A percentile compares a stretch with the other conserved stretches of the same genome.
Evolutionary conservation across 2,888 invertebrate genomes (phyloP).

Genomic region (Carpatolechia fugitivella): DNA sequence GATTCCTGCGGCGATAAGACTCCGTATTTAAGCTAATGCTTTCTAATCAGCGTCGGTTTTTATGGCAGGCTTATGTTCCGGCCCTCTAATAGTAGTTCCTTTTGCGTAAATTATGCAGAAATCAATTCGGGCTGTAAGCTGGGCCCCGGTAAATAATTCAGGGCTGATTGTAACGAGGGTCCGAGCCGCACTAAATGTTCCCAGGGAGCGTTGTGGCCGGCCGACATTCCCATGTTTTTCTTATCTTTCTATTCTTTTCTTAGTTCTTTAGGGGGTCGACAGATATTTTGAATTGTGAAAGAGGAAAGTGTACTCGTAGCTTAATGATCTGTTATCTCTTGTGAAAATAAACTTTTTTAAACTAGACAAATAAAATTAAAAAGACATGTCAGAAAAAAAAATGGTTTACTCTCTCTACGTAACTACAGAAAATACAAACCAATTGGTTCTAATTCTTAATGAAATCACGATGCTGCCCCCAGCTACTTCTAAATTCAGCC

Average conservation of each 20-base stretch:
- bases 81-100: slow-evolving; percentile 49
- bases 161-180: slow-evolving; percentile 71
- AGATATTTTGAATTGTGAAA: slow-evolving; percentile 21
- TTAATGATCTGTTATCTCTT: too few relatives aligned
- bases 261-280: slow-evolving; percentile 35
- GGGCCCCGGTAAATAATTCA: slow-evolving; percentile 71
- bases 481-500: slow-evolving; percentile 54
- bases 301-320: too few relatives aligned
- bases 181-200: slow-evolving; percentile 66
- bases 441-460: slow-evolving; percentile 39
- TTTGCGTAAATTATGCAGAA: slow-evolving; percentile 72
- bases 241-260: slow-evolving; percentile 48
- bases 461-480: slow-evolving; percentile 45
- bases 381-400: neutral
- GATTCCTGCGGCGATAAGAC: neutral
- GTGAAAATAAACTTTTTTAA: too few relatives aligned
- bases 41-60: slow-evolving; percentile 38
- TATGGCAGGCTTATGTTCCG: slow-evolving; percentile 49
- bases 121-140: slow-evolving; percentile 68
- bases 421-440: slow-evolving; percentile 4
- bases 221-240: slow-evolving; percentile 49
- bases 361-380: neutral
- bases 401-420: neutral
- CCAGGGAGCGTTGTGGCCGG: slow-evolving; percentile 53
- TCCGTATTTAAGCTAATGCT: slow-evolving; percentile 5